A percentile compares a stretch with the other conserved stretches of the same genome.
Evolutionary conservation across 1,140 invertebrate species (phyloP).

Genomic region (Rhopalosiphum maidis): DNA sequence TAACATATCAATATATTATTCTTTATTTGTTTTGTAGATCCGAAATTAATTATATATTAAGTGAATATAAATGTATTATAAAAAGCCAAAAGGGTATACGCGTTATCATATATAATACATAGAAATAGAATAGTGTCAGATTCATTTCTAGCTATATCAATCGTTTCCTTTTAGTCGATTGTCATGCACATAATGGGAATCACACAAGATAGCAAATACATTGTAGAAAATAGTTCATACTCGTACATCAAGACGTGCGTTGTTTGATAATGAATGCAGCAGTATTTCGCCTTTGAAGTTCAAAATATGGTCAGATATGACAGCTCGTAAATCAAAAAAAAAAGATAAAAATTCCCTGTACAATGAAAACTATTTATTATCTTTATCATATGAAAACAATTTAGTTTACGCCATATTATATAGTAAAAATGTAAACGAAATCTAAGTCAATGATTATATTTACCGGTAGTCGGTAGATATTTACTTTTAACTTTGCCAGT

Average conservation of each 20-base stretch:
- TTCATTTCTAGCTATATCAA: not conserved
- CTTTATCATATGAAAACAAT: not conserved
- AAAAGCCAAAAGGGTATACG: not conserved
- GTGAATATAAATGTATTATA: not conserved
- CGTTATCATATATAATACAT: no score
- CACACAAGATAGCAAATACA: not conserved
- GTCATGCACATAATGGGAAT: not conserved
- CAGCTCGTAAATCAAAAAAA: conserved; percentile 25
- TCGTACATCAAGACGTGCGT: not conserved
- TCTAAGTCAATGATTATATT: not conserved
- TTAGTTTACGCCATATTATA: not conserved
- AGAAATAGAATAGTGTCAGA: not conserved
- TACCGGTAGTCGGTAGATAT: no score
- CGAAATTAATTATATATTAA: not conserved
- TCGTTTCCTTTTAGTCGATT: not conserved
- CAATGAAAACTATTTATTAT: not conserved
- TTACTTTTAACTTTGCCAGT: not conserved
- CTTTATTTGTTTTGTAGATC: not conserved
- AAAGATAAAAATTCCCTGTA: not conserved
- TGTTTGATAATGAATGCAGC: not conserved
- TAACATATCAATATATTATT: not conserved
- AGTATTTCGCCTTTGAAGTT: not conserved
- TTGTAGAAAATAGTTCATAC: not conserved
- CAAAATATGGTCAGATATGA: conserved; percentile 14
- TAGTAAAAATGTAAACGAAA: not conserved